These are phyloP conservation scores for Taurulus bubalis DNA, from an alignment of 2,113 vertebrate species.

Conservation along the genomic window DNA sequence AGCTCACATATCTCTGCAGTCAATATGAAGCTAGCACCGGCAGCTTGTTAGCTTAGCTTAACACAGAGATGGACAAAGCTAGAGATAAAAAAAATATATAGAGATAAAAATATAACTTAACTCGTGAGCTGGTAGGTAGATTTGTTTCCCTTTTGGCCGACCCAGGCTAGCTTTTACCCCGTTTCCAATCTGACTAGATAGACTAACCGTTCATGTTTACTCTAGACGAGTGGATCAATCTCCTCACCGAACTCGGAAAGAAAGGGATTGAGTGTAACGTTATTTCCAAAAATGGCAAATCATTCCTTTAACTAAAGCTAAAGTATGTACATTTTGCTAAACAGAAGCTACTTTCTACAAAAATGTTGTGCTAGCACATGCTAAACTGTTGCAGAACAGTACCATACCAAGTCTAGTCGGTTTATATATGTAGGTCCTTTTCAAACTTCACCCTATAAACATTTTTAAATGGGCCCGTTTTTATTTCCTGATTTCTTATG, in stretches of 20 bases:
- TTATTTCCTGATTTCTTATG: background rate
- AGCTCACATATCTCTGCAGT: background rate
- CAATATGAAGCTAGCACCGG: background rate
- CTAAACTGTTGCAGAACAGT: background rate
- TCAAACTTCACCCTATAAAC: background rate
- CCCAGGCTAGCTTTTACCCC: background rate
- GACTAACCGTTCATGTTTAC: background rate
- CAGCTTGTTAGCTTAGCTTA: background rate
- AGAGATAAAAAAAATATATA: background rate
- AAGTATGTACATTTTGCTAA: background rate
- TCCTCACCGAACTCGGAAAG: background rate
- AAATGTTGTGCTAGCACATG: background rate
- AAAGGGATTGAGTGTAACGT: background rate
- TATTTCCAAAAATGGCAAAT: background rate
- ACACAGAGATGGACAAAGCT: background rate
- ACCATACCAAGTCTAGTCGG: background rate
- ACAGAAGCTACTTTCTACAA: background rate
- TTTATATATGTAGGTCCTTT: background rate
- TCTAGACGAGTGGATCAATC: background rate
- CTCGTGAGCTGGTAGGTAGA: background rate
- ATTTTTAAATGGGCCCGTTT: too few species aligned
- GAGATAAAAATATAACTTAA: background rate
- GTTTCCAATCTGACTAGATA: background rate
- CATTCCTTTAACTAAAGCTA: background rate
- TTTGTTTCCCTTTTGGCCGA: background rate